Evolutionary conservation across 2,797 vertebrate genomes (phyloP), one percentile per base, ranked within the genome.

Genomic region (Buceros bicornis): DNA sequence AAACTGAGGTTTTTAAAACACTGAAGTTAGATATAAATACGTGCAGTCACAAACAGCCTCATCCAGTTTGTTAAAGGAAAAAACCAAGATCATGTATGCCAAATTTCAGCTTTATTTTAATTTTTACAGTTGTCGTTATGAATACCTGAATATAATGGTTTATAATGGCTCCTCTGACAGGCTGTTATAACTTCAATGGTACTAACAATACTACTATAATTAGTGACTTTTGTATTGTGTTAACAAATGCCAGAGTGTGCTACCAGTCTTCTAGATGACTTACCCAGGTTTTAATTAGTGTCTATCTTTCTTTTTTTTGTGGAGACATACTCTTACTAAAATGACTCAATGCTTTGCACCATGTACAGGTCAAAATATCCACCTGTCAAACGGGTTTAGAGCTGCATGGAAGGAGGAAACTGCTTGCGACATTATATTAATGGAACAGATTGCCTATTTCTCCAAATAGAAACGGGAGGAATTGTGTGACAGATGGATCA

Each of bases 211-310:
- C 31, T 96, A 90, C 93, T 96, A 89, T 97, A 98, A 98, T 98
- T 98, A 98, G 95, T 95, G 95, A 96, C 95, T 97, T 97, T 96
- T 97, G 90, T 96, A 97, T 97, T 91, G 84, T 97, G 96, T 95
- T 98, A 98, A 97, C 97, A 98, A 98, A 97, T 97, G 96, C 95
- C 96, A 97, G 95, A 97, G 97, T 97, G 89, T 92, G 96, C 95
- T 97, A 95, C 97, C 82, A 93, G 95, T 93, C 94, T 97, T 95
- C 91, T 86, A 97, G 95, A 97, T 96, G 90, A 97, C 88, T 97
- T 97, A 96, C 93, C 83, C 79, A 96, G 94, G 92, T 98, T 97
- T 97, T 98, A 98, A 98, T 98, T 97, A 98, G 95, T 93, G 96
- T 98, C 96, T 97, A 61, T 95, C 92, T 93, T 94, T 93, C 96